Base-by-base conservation (phyloP, 2,888 invertebrate genomes). In the Macropis europaea region DNA sequence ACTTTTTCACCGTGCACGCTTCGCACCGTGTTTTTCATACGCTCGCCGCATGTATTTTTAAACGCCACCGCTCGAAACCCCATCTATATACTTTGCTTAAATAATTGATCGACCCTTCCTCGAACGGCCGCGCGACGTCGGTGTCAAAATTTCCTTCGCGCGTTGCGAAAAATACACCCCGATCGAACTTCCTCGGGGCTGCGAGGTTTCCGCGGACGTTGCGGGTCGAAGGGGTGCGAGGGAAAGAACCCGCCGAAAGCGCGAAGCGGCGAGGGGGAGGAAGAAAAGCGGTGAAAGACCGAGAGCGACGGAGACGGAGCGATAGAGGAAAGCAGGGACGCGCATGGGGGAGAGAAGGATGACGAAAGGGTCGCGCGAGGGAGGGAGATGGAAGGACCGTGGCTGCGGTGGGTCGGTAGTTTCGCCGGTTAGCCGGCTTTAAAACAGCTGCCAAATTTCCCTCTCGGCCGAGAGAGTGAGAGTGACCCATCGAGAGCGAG, bases 381-480 rank as follows among this genome's bases (percentile, higher is more conserved):
- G 42, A 50, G 43, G 15, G 66, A 61, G 67, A 67, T 13, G 74
- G 69, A 68, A 61, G 69, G 66, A 73, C 57, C 32, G 57, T 17
- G 72, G 56, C 50, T 48, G 62, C 68, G 75, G 53, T 63, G 69
- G 77, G 62, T 70, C 52, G 64, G 70, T 43, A 86, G 86, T 88
- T 88, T 88, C 84, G 86, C 85, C 87, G 82, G 87, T 88, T 86
- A 85, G 81, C 84, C 82, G 83, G 84, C 86, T 86, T 88, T 86
- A 86, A 88, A 89, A 87, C 89, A 89, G 89, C 89, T 89, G 89
- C 89, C 89, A 82, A 89, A 89, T 89, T 89, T 89, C 89, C 89
- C 89, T 89, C 89, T 89, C 89, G 83, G 80, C 77, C 83, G 82
- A 78, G 86, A 87, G 89, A 89, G 88, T 78, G 88, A 89, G 88